Base-by-base conservation (phyloP, 2,113 vertebrate species). In the Poeciliopsis occidentalis region DNA sequence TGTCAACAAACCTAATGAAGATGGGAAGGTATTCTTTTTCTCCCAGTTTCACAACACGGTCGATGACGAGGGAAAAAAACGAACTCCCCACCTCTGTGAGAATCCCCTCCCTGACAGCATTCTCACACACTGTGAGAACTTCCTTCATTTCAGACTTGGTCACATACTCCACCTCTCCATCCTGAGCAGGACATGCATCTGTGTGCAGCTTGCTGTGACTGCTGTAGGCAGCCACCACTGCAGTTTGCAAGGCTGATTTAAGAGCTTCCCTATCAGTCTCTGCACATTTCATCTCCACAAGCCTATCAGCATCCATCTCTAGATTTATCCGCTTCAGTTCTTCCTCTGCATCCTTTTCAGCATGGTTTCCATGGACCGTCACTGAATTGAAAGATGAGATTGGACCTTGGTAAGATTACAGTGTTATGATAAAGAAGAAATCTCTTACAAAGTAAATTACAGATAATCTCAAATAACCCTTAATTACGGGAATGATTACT, bases 41-140 rank as follows among this genome's bases (percentile, higher is more conserved):
- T 0, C 96, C 96, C n/a, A 98, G 91, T 76, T 94, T 95, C 24
- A 97, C 96, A 0, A 97, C 95, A 2, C 98, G 94, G 1, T 98
- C 97, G 0, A 97, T 97, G 86, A 98, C 93, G 8, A 99, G 82
- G 37, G 97, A 98, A 71, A 99, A 99, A 90, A 98, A 98, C 0
- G 97, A 97, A 75, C 91, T 95, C 37, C 96, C 94, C 0, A 97
- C 95, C 87, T 99, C 97, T 51, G 93, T 89, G 72, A 99, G 92
- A 0, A 96, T 96, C 81, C 97, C 96, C 62, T 98, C 97, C 22
- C 95, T 92, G 31, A 98, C 92, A 0, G 96, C 96, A 41, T 92
- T 96, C 82, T 97, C 97, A 3, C 98, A 98, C 44, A 98, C 95
- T 54, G 94, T 94, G 1, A 99, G 94, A 87, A 98, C 97, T 77